Base-by-base conservation (phyloP, 2,888 invertebrate genomes). In the Bellardia pandia region DNA sequence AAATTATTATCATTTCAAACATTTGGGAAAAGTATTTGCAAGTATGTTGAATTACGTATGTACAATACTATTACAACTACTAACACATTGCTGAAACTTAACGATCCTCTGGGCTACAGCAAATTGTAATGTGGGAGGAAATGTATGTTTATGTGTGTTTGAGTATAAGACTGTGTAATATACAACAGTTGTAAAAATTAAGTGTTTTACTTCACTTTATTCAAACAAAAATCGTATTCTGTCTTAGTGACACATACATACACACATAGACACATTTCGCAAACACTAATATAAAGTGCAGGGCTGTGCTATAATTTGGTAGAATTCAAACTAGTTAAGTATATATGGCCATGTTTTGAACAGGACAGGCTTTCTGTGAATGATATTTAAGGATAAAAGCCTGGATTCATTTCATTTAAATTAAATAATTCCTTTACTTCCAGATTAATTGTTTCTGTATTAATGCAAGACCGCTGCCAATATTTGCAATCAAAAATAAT, bases 171-270 rank as follows among this genome's bases (percentile, higher is more conserved):
- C 62, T 75, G 9, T 53, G 53, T 64, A 53, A 68, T 51, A 77
- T 62, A 75, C 14, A 82, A 82, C 23, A 76, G 82, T 82, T 82
- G 82, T 82, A 76, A 75, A 82, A 82, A 82, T 76, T 82, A 76
- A 82, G 62, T 82, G 76, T 76, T 76, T 69, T 69, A 69, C 45
- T 69, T 37, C 60, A 69, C n/a, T 76, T 60, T 37, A 82, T 30
- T 62, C 5, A 45, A 68, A 68, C 42, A 45, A 68, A 69, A 13
- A 8, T 23, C 23, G 42, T n/a, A 7, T 3, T 56, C 30, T n/a
- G 23, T 40, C 58, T 53, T 1, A 23, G 13, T 6, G 14, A 42
- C 42, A 40, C 66, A 51, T n/a, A 30, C 9, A 60, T 51, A 51
- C 45, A 74, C 6, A 11, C n/a, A 5, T 23, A 60, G 2, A 74